phyloP scores from a whole-genome alignment of 2,888 invertebrate species.

The Augiades crinisus region DNA sequence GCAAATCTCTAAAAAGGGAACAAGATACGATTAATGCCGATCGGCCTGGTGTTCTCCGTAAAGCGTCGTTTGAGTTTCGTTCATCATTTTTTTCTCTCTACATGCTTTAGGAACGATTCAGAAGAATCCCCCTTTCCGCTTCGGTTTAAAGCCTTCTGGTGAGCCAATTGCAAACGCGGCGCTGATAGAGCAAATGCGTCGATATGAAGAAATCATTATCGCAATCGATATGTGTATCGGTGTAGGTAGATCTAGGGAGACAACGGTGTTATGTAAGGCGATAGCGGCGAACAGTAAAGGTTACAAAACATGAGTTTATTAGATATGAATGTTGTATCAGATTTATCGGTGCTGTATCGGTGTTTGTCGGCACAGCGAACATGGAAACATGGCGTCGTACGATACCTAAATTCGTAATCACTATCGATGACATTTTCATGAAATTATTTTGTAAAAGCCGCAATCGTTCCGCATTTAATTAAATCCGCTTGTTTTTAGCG shows the following conservation, averaged over 20 bases:
- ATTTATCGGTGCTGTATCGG: conserved; percentile 57
- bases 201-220: conserved; percentile 33
- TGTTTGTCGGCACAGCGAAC: conserved; percentile 50
- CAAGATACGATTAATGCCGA: conserved; percentile 17
- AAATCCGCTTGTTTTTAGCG: conserved; percentile 1
- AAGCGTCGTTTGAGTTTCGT: conserved; percentile 9
- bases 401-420: conserved; percentile 39
- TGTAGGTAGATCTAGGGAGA: conserved; percentile 58
- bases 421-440: conserved; percentile 30
- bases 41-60: not conserved
- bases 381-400: conserved; percentile 38
- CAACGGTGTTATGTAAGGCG: conserved; percentile 60
- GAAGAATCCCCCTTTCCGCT: not conserved
- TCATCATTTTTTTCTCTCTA: conserved; percentile 16
- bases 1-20: conserved; percentile 48
- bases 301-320: conserved; percentile 72
- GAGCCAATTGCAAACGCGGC: not conserved
- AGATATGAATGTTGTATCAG: conserved; percentile 72
- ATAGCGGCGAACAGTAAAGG: conserved; percentile 75
- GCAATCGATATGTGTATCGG: conserved; percentile 36
- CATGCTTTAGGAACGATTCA: not conserved
- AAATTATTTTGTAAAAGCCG: conserved; percentile 27
- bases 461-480: conserved; percentile 28
- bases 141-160: conserved; percentile 37
- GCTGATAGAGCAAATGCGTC: conserved; percentile 37